phyloP scores from a whole-genome alignment of 2,797 vertebrate genomes.

The Thaleichthys pacificus region DNA sequence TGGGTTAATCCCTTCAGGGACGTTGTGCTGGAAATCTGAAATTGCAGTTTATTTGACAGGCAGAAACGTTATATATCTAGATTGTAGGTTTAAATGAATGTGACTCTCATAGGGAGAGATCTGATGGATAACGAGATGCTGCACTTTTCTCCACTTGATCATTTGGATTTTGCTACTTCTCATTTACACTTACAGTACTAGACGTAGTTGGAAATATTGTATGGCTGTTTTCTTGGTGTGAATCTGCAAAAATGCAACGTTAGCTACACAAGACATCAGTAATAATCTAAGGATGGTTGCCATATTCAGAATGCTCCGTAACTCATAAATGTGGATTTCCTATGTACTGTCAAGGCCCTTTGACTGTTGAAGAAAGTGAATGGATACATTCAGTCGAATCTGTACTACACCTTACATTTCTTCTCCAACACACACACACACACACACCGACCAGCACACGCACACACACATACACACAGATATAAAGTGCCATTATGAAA shows the following conservation, averaged over 20 bases:
- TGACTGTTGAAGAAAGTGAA: no score
- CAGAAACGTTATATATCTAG: constrained; percentile 45
- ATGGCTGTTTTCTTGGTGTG: no score
- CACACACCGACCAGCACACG: constrained; percentile 40
- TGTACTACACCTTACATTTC: constrained; percentile 34
- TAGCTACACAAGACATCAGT: no score
- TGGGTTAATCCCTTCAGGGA: constrained; percentile 26
- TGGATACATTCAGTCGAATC: not conserved
- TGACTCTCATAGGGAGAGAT: constrained; percentile 46
- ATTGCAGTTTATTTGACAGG: constrained; percentile 48
- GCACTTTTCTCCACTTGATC: constrained; percentile 18
- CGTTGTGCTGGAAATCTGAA: constrained; percentile 29
- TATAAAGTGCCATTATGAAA: constrained; percentile 77
- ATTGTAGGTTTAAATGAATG: constrained; percentile 29
- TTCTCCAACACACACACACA: not conserved
- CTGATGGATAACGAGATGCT: constrained; percentile 35
- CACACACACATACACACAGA: not conserved
- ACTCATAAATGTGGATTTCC: no score
- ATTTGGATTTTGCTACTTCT: not conserved
- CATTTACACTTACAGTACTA: no score
- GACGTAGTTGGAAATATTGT: no score
- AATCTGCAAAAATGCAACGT: no score
- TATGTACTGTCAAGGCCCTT: no score
- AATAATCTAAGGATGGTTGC: no score
- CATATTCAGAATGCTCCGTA: no score